phyloP scores from a whole-genome alignment of 2,113 vertebrate genomes.

The Acrocephalus arundinaceus region DNA sequence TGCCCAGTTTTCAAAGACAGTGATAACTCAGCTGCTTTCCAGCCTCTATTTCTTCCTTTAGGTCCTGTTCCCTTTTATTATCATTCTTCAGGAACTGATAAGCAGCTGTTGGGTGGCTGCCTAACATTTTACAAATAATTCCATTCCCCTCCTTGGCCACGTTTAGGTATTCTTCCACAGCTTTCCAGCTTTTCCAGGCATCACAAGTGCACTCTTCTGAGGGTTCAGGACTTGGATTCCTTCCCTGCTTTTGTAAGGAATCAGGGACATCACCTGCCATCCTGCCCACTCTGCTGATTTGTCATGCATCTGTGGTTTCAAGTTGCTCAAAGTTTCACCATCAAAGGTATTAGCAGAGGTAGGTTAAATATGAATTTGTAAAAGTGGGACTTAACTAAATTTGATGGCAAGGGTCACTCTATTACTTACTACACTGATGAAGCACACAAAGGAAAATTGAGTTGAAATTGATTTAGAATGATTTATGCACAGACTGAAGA shows the following conservation, averaged over 20 bases:
- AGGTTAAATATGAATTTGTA: neutral
- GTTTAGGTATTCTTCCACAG: neutral
- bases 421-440: neutral
- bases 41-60: neutral
- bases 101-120: neutral
- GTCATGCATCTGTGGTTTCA: neutral
- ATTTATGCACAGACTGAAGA: neutral
- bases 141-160: neutral
- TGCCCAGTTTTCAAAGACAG: neutral
- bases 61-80: neutral
- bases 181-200: neutral
- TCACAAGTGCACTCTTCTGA: neutral
- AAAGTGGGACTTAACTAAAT: neutral
- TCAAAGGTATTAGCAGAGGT: neutral
- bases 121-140: neutral
- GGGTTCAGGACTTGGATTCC: neutral
- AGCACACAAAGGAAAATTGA: neutral
- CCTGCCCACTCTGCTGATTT: neutral
- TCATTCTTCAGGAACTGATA: neutral
- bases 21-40: neutral
- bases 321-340: neutral
- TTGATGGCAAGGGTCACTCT: neutral
- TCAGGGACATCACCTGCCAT: neutral
- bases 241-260: neutral
- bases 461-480: neutral